Evolutionary conservation across 2,888 invertebrate genomes (phyloP).

Genomic region (Epistrophe eligans): DNA sequence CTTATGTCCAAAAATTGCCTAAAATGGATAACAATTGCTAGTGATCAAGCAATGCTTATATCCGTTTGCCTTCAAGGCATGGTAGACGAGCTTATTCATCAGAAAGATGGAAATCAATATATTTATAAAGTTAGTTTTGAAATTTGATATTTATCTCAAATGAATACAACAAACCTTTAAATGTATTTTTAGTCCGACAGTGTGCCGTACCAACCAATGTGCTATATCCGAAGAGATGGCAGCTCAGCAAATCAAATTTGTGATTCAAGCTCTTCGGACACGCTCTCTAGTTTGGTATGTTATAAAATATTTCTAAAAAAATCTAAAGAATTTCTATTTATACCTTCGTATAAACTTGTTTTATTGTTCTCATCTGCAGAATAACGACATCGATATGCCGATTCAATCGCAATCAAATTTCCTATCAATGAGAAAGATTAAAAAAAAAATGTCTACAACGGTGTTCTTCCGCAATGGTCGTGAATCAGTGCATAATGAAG

Average conservation of each 20-base stretch:
- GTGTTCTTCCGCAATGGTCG: constrained; percentile 89
- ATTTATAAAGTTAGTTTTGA: constrained; percentile 53
- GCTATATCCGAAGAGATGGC: constrained; percentile 78
- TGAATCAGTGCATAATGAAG: constrained; percentile 94
- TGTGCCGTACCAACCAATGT: constrained; percentile 75
- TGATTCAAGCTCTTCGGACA: constrained; percentile 77
- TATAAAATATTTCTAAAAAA: neutral
- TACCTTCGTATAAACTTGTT: neutral
- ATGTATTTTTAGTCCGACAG: constrained; percentile 42
- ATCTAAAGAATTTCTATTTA: neutral
- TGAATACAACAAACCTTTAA: neutral
- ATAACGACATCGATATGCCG: constrained; percentile 85
- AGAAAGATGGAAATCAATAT: constrained; percentile 87
- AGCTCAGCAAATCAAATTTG: constrained; percentile 75
- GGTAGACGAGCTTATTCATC: constrained; percentile 95
- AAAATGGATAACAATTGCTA: constrained; percentile 96
- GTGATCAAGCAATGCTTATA: constrained; percentile 97
- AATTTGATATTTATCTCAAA: neutral
- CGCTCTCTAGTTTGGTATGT: constrained; percentile 78
- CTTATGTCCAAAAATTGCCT: constrained; percentile 95
- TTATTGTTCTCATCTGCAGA: constrained; percentile 83
- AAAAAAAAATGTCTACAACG: constrained; percentile 87
- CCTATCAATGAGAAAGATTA: constrained; percentile 89
- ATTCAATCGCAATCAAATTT: constrained; percentile 79
- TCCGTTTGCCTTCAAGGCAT: constrained; percentile 97